Conservation (phyloP, 2,797 vertebrate genomes). For the Sebastes umbrosus region DNA sequence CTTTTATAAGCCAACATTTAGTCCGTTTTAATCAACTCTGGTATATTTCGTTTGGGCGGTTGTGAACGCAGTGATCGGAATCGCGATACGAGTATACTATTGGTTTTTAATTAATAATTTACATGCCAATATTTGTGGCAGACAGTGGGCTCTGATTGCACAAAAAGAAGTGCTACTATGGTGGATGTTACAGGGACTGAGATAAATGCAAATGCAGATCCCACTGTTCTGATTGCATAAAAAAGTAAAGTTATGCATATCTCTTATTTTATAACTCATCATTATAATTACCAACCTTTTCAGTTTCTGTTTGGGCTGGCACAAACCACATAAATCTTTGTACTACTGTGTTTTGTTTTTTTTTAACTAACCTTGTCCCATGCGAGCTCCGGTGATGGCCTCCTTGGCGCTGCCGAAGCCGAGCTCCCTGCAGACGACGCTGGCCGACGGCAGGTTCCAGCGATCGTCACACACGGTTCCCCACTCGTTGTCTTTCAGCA, state of each 20-base stretch:
- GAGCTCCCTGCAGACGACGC: constrained; percentile 94
- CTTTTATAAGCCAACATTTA: too few species aligned
- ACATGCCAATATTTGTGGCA: too few species aligned
- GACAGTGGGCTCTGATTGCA: too few species aligned
- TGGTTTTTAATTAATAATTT: too few species aligned
- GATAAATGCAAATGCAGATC: too few species aligned
- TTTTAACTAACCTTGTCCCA: constrained; percentile 91
- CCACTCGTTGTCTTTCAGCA: constrained; percentile 89
- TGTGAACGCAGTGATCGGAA: too few species aligned
- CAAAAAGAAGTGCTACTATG: too few species aligned
- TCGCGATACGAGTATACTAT: too few species aligned
- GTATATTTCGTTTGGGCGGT: too few species aligned
- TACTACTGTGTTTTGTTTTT: background rate
- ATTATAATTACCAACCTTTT: background rate
- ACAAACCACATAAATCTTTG: background rate
- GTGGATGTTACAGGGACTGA: too few species aligned
- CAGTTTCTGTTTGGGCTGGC: background rate
- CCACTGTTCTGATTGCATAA: too few species aligned
- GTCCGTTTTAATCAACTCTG: too few species aligned
- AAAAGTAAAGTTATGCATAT: background rate
- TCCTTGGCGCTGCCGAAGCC: constrained; percentile 96
- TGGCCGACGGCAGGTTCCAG: constrained; percentile 92
- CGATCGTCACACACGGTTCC: constrained; percentile 94
- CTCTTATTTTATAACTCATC: fast-evolving
- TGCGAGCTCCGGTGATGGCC: constrained; percentile 90